Evolutionary conservation across 2,113 vertebrate genomes (phyloP).

Genomic region (Apeltes quadracus): DNA sequence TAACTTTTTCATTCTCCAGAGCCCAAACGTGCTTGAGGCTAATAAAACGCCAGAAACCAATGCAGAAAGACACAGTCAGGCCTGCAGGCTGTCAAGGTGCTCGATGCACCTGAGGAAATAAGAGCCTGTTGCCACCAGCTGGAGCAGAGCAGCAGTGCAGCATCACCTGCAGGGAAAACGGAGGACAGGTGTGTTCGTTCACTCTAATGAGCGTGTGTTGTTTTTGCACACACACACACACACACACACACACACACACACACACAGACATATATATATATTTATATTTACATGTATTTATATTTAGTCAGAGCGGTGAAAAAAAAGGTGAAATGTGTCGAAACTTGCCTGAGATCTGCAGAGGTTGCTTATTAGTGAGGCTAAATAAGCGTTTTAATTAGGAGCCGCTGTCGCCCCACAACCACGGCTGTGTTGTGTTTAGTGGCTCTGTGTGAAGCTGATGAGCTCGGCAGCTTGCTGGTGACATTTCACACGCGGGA

Average conservation of each 20-base stretch:
- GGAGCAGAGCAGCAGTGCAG: conserved; percentile 73
- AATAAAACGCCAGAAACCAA: conserved; percentile 25
- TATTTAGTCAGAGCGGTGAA: conserved; percentile 14
- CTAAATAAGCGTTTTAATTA: conserved; percentile 44
- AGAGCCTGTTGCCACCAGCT: conserved; percentile 79
- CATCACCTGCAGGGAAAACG: conserved; percentile 70
- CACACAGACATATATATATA: neutral
- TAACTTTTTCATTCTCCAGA: conserved; percentile 22
- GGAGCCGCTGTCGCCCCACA: conserved; percentile 27
- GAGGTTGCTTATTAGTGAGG: conserved; percentile 9
- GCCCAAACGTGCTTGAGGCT: conserved; percentile 22
- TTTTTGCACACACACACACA: conserved; percentile 21
- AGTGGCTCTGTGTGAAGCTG: conserved; percentile 46
- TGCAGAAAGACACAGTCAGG: conserved; percentile 22
- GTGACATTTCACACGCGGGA: too few relatives aligned
- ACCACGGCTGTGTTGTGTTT: conserved; percentile 30
- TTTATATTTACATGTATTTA: too few relatives aligned
- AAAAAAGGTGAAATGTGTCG: conserved; percentile 34
- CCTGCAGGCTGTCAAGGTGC: conserved; percentile 16
- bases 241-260: neutral
- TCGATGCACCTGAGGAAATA: conserved; percentile 48
- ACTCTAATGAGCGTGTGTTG: conserved; percentile 53
- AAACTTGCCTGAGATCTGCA: conserved; percentile 30
- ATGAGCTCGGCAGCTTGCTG: conserved; percentile 39
- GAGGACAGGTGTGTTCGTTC: conserved; percentile 66